phyloP scores from a whole-genome alignment of 1,140 invertebrate genomes.

The Atopsyche davidsoni region DNA sequence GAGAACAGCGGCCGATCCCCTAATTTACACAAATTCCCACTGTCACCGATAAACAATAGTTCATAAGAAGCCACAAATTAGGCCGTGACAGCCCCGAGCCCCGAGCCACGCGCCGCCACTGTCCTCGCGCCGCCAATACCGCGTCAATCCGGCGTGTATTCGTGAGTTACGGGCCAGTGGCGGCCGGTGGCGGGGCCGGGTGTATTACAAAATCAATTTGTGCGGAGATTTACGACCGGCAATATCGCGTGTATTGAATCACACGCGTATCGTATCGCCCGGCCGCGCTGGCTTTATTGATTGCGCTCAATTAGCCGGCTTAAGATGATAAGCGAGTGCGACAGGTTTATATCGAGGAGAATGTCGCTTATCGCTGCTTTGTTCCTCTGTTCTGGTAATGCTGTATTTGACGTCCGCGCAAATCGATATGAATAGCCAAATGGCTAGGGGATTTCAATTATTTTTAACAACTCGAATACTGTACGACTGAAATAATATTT shows the following conservation, averaged over 20 bases:
- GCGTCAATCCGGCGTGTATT: conserved; percentile 28
- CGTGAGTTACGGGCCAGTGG: conserved; percentile 25
- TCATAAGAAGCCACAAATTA: no score
- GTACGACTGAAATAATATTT: no score
- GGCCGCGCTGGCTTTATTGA: conserved; percentile 7
- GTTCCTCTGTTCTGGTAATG: no score
- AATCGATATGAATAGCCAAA: no score
- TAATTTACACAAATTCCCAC: no score
- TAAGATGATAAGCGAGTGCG: conserved; percentile 8
- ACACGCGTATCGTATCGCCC: background rate
- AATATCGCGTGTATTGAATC: conserved; percentile 25
- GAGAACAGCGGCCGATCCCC: no score
- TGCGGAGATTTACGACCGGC: conserved; percentile 27
- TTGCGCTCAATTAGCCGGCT: no score
- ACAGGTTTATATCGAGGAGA: background rate
- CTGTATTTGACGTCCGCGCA: no score
- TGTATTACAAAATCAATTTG: conserved; percentile 29
- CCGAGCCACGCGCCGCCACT: background rate
- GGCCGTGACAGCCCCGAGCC: no score
- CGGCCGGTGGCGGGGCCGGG: conserved; percentile 9
- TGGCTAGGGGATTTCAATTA: no score
- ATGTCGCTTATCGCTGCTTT: background rate
- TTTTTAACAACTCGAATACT: no score
- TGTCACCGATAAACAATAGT: no score
- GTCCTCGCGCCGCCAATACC: conserved; percentile 24